Evolutionary conservation across 1,140 invertebrate species (phyloP).

Genomic region (Platyscapa corneri): DNA sequence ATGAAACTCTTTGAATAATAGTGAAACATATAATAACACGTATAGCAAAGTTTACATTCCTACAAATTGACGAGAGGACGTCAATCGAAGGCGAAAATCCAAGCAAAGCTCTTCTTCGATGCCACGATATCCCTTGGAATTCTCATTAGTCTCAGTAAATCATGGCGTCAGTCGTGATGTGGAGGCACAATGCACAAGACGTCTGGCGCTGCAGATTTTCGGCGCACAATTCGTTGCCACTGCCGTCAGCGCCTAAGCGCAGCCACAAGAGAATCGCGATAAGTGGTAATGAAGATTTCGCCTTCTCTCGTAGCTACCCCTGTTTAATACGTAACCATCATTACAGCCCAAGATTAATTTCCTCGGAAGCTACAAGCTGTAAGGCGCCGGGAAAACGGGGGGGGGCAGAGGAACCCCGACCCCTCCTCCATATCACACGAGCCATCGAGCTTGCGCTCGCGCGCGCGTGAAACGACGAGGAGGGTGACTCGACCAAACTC

Average conservation of each 20-base stretch:
- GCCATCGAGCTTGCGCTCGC: constrained; percentile 17
- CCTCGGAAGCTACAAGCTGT: constrained; percentile 32
- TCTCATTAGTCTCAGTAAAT: constrained; percentile 24
- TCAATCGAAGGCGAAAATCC: not conserved
- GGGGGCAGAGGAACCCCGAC: no score
- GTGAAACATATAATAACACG: no score
- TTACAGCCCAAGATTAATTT: constrained; percentile 52
- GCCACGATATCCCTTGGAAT: not conserved
- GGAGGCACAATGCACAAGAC: not conserved
- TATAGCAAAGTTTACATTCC: not conserved
- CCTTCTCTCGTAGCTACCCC: constrained; percentile 4
- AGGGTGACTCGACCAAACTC: constrained; percentile 30
- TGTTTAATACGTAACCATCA: constrained; percentile 41
- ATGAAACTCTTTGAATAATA: no score
- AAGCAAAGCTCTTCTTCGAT: not conserved
- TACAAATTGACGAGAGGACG: not conserved
- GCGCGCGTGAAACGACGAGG: constrained; percentile 16
- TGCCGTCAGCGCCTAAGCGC: no score
- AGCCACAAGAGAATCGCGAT: constrained; percentile 21
- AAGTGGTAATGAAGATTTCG: constrained; percentile 49
- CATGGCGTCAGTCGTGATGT: not conserved
- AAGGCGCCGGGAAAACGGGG: not conserved
- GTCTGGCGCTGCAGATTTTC: constrained; percentile 8
- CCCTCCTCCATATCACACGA: constrained; percentile 26
- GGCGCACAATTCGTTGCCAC: not conserved